phyloP scores from a whole-genome alignment of 2,888 invertebrate species.

The Drosophila algonquin region DNA sequence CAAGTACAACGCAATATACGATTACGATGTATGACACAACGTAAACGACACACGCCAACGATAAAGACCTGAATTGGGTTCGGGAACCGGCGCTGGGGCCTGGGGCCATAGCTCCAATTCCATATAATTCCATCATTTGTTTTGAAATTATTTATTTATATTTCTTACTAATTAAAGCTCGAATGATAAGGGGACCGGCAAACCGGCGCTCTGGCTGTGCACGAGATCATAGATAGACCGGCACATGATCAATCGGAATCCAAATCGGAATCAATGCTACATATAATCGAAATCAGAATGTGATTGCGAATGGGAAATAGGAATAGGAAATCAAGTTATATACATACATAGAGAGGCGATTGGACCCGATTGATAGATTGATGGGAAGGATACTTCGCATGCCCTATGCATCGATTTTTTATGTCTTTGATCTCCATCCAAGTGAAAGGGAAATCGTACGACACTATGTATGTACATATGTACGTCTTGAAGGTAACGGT shows the following conservation, averaged over 20 bases:
- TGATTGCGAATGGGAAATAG: not conserved
- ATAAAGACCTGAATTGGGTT: not conserved
- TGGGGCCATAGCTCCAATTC: conserved; percentile 7
- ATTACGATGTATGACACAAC: not conserved
- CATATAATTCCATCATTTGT: conserved; percentile 27
- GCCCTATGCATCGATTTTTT: not conserved
- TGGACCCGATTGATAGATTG: not conserved
- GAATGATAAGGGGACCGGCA: conserved; percentile 15
- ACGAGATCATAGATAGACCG: too few species aligned
- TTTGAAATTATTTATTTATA: conserved; percentile 46
- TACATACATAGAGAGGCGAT: not conserved
- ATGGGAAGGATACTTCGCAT: too few species aligned
- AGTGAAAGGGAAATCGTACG: not conserved
- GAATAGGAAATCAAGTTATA: not conserved
- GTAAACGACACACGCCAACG: not conserved
- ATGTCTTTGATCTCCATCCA: not conserved
- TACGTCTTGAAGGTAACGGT: too few species aligned
- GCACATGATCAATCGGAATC: conserved; percentile 16
- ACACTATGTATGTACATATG: not conserved
- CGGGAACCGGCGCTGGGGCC: too few species aligned
- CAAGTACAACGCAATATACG: not conserved
- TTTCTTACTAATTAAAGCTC: conserved; percentile 26
- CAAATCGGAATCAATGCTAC: not conserved
- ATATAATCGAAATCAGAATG: not conserved
- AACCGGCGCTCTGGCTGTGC: not conserved